Evolutionary conservation across 2,888 invertebrate genomes (phyloP).

Genomic region (Oscheius sp.): DNA sequence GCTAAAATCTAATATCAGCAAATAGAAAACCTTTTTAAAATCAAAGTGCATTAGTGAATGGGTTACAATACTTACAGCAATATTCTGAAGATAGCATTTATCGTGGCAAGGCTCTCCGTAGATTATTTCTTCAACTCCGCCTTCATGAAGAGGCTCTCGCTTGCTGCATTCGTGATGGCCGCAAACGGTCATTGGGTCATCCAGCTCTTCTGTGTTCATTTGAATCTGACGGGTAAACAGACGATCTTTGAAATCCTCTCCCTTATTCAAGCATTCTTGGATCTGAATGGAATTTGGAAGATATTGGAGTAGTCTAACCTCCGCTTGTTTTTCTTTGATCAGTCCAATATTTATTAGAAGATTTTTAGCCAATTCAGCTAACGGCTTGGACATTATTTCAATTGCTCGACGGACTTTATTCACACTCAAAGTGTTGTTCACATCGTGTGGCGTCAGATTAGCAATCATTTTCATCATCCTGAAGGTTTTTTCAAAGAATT

Average conservation of each 20-base stretch:
- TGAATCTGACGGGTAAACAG: neutral
- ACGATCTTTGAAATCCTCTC: neutral
- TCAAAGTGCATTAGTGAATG: neutral
- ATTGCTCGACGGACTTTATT: neutral
- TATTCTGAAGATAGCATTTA: neutral
- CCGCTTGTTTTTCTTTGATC: neutral
- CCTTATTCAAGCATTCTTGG: neutral
- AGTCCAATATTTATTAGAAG: neutral
- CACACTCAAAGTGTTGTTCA: slow-evolving; percentile 7
- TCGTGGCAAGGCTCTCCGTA: neutral
- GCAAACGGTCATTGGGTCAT: neutral
- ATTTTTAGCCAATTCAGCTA: slow-evolving; percentile 1
- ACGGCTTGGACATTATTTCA: neutral
- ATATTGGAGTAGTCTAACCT: no score
- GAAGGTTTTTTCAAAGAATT: no score
- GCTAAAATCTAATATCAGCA: neutral
- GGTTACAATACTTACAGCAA: neutral
- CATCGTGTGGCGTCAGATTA: neutral
- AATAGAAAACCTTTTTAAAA: neutral
- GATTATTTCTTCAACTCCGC: neutral
- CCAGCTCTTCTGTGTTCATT: neutral
- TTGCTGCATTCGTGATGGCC: neutral
- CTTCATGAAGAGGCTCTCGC: neutral
- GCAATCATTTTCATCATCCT: slow-evolving; percentile 9
- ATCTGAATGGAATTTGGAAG: no score